Evolutionary conservation across 2,888 invertebrate species (phyloP).

Genomic region (Nomada goodeniana): DNA sequence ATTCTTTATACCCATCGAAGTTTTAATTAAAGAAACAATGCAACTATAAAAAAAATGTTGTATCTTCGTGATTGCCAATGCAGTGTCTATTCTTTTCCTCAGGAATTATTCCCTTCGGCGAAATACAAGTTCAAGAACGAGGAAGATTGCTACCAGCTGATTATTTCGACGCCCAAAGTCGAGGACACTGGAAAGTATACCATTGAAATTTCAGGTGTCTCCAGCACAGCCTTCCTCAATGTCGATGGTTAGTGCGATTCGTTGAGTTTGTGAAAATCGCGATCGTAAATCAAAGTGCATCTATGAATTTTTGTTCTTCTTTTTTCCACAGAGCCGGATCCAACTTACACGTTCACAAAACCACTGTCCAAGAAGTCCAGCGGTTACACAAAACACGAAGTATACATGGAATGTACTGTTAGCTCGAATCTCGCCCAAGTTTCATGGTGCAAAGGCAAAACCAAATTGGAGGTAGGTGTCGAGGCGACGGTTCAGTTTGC

Average conservation of each 20-base stretch:
- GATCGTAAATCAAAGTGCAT: neutral
- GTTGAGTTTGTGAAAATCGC: neutral
- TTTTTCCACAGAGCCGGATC: slow-evolving; percentile 92
- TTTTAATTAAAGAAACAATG: no score
- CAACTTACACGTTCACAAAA: slow-evolving; percentile 96
- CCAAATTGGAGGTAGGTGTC: slow-evolving; percentile 87
- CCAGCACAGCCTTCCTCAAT: slow-evolving; percentile 95
- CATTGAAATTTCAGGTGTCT: slow-evolving; percentile 96
- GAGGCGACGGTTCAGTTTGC: no score
- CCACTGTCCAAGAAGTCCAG: slow-evolving; percentile 94
- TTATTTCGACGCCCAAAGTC: slow-evolving; percentile 95
- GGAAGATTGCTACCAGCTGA: slow-evolving; percentile 95
- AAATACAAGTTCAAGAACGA: slow-evolving; percentile 98
- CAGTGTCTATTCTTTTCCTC: slow-evolving; percentile 29
- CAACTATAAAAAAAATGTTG: no score
- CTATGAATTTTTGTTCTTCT: neutral
- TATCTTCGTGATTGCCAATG: no score
- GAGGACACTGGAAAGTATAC: slow-evolving; percentile 99
- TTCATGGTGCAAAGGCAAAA: slow-evolving; percentile 95
- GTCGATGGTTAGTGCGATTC: slow-evolving; percentile 90
- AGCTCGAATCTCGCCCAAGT: slow-evolving; percentile 97
- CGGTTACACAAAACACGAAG: slow-evolving; percentile 96
- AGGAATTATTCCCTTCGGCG: slow-evolving; percentile 98
- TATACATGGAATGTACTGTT: slow-evolving; percentile 95
- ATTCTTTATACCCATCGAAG: neutral